Evolutionary conservation across 2,113 vertebrate genomes (phyloP).

Genomic region (Carettochelys insculpta): DNA sequence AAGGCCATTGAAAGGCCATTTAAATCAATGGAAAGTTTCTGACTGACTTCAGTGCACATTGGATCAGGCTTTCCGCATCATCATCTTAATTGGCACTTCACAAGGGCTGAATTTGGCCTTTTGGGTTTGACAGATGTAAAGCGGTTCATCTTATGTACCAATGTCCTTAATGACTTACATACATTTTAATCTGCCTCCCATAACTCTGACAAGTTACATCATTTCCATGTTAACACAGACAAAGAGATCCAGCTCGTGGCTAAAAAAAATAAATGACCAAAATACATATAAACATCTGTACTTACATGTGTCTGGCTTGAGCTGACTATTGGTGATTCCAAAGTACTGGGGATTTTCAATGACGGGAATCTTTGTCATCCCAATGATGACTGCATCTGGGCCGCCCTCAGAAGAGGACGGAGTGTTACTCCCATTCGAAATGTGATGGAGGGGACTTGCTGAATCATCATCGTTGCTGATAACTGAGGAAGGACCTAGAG

Average conservation of each 20-base stretch:
- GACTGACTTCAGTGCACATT: slow-evolving; percentile 15
- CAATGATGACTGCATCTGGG: slow-evolving; percentile 93
- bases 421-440: slow-evolving; percentile 95
- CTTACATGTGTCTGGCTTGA: slow-evolving; percentile 96
- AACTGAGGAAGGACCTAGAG: slow-evolving; percentile 91
- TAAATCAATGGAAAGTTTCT: slow-evolving; percentile 67
- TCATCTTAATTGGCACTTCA: not conserved
- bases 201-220: not conserved
- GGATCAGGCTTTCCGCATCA: not conserved
- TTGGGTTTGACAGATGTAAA: slow-evolving; percentile 40
- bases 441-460: slow-evolving; percentile 94
- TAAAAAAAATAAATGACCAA: slow-evolving; percentile 24
- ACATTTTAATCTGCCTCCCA: not conserved
- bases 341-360: slow-evolving; percentile 98
- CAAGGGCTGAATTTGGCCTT: slow-evolving; percentile 36
- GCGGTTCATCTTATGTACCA: not conserved
- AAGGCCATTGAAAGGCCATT: slow-evolving; percentile 53
- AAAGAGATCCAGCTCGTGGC: slow-evolving; percentile 25
- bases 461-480: slow-evolving; percentile 97
- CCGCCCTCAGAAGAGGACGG: slow-evolving; percentile 94
- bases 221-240: slow-evolving; percentile 12
- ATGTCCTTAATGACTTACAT: not conserved
- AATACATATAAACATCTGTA: slow-evolving; percentile 69
- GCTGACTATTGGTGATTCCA: slow-evolving; percentile 92
- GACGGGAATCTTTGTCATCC: slow-evolving; percentile 96